These are phyloP conservation scores for Callyntrura guangdongensis DNA, from an alignment of 2,888 invertebrate genomes.

Conservation along the genomic window DNA sequence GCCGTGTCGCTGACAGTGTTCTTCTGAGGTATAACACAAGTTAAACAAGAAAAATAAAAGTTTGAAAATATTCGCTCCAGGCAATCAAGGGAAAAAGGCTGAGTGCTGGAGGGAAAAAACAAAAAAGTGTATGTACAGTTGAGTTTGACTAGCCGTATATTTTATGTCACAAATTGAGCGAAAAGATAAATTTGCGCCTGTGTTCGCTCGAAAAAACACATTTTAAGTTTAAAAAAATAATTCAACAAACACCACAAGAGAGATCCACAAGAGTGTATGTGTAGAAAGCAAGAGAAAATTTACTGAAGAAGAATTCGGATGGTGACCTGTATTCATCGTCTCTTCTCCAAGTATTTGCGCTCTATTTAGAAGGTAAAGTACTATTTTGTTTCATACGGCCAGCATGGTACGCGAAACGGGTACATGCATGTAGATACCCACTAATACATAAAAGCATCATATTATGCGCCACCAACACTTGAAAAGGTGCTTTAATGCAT, in stretches of 20 bases:
- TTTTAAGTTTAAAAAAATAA: slow-evolving; percentile 31
- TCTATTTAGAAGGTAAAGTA: slow-evolving; percentile 24
- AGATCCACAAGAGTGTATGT: background rate
- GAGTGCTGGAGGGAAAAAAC: slow-evolving; percentile 24
- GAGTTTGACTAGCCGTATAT: slow-evolving; percentile 24
- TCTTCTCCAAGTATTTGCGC: background rate
- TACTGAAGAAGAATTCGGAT: background rate
- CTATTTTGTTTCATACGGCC: background rate
- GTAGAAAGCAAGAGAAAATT: background rate
- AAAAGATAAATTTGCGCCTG: slow-evolving; percentile 55
- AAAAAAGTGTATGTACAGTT: background rate
- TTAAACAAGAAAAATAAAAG: slow-evolving; percentile 21
- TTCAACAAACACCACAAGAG: slow-evolving; percentile 34
- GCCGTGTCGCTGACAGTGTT: slow-evolving; percentile 1
- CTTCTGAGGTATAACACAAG: background rate
- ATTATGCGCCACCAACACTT: too few relatives aligned
- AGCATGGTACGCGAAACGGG: background rate
- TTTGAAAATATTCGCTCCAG: slow-evolving; percentile 19
- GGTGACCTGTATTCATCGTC: slow-evolving; percentile 27
- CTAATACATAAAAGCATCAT: background rate
- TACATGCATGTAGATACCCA: background rate
- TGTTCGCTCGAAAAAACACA: slow-evolving; percentile 38
- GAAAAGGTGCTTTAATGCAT: background rate
- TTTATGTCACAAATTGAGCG: slow-evolving; percentile 58
- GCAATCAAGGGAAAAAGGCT: slow-evolving; percentile 39